These are phyloP conservation scores for Lepidurus apus DNA, from an alignment of 1,140 invertebrate species.

Conservation along the genomic window DNA sequence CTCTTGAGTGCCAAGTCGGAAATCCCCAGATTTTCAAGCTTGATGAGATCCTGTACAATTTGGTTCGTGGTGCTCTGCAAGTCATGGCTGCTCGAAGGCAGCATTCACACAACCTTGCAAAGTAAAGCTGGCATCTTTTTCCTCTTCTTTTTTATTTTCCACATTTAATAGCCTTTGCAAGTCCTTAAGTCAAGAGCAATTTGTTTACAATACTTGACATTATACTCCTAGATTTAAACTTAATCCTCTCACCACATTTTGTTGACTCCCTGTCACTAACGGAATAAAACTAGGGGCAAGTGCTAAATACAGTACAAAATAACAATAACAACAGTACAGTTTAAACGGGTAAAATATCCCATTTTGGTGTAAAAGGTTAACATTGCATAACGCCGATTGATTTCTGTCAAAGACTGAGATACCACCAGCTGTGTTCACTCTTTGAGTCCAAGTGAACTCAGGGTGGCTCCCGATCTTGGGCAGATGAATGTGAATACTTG, in stretches of 20 bases:
- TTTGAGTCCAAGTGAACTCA: constrained; percentile 76
- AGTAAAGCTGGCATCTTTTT: not conserved
- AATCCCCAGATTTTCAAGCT: not conserved
- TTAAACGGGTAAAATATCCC: not conserved
- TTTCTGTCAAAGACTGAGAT: constrained; percentile 67
- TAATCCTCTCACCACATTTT: no score
- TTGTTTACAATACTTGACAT: no score
- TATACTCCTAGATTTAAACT: no score
- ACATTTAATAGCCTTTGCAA: not conserved
- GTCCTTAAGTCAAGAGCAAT: not conserved
- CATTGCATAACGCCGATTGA: not conserved
- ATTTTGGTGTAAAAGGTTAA: not conserved
- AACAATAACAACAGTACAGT: not conserved
- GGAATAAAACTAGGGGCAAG: no score
- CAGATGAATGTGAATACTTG: not conserved
- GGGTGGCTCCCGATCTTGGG: constrained; percentile 78
- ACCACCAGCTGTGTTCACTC: constrained; percentile 98
- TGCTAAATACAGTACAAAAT: no score
- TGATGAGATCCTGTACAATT: constrained; percentile 13
- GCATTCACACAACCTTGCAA: not conserved
- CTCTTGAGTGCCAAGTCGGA: not conserved
- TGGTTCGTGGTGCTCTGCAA: not conserved
- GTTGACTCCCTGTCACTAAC: no score
- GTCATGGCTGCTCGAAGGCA: not conserved
- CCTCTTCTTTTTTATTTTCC: not conserved